Evolutionary conservation across 2,113 vertebrate species (phyloP).

Genomic region (Xiphorhynchus elegans): DNA sequence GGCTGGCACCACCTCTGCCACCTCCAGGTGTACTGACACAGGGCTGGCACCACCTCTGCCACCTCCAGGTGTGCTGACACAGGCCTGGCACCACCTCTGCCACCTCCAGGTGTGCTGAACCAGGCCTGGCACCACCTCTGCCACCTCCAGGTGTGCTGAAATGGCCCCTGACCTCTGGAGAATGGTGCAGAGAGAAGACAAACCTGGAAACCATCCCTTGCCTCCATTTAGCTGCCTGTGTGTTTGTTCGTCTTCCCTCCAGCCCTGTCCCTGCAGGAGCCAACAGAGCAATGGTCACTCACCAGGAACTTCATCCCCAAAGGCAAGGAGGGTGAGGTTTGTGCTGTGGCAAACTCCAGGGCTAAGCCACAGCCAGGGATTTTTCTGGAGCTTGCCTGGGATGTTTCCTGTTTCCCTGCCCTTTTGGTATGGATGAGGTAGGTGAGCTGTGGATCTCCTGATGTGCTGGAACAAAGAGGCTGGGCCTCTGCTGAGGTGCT

Average conservation of each 20-base stretch:
- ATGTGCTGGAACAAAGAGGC: background rate
- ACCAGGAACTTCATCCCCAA: background rate
- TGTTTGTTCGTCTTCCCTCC: background rate
- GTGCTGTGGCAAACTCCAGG: background rate
- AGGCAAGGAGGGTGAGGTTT: background rate
- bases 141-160: too few relatives aligned
- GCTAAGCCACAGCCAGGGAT: background rate
- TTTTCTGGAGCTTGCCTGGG: background rate
- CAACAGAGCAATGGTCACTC: background rate
- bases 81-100: constrained; percentile 91
- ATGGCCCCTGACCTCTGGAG: too few relatives aligned
- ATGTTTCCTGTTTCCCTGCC: background rate
- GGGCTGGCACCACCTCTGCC: too few relatives aligned
- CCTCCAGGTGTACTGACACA: too few relatives aligned
- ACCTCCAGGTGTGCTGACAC: too few relatives aligned
- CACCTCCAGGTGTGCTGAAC: constrained; percentile 94
- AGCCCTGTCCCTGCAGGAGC: background rate
- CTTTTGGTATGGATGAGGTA: background rate
- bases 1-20: too few relatives aligned
- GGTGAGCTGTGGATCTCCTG: background rate
- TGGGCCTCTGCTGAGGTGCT: background rate
- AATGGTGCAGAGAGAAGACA: background rate
- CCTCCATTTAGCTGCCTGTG: background rate
- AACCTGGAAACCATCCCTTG: background rate
- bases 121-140: too few relatives aligned